A percentile compares a stretch with the other conserved stretches of the same genome.
Evolutionary conservation across 2,113 vertebrate species (phyloP).

Genomic region (Ictalurus punctatus): DNA sequence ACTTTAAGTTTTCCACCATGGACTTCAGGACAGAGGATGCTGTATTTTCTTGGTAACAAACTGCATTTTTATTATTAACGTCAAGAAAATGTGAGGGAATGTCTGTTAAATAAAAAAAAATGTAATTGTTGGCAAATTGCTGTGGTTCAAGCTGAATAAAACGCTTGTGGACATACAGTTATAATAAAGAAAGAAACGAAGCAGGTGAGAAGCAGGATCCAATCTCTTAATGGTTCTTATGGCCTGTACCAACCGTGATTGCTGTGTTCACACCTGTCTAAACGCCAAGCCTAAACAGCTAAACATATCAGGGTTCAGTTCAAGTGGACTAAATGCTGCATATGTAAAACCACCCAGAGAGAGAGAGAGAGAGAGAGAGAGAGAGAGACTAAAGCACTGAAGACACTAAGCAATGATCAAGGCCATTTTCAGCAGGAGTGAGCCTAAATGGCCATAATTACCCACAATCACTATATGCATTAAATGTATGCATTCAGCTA

Average conservation of each 20-base stretch:
- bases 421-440: constrained; percentile 43
- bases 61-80: not conserved
- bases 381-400: constrained; percentile 10
- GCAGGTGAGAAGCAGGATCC: not conserved
- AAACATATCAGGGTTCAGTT: not conserved
- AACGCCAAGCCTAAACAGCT: not conserved
- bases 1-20: not conserved
- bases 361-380: constrained; percentile 14
- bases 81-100: not conserved
- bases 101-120: not conserved
- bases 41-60: not conserved
- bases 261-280: not conserved
- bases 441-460: constrained; percentile 50
- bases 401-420: constrained; percentile 44
- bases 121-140: not conserved
- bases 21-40: not conserved
- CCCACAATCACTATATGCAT: constrained; percentile 49
- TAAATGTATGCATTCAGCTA: constrained; percentile 46
- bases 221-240: not conserved
- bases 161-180: not conserved
- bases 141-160: not conserved
- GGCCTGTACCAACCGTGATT: not conserved
- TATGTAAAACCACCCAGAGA: constrained; percentile 1
- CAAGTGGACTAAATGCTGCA: not conserved
- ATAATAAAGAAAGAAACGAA: not conserved